Percentiles rank a stretch among this genome's conserved stretches.
Conservation (phyloP, 2,797 vertebrate species). For the Tinamus major region DNA sequence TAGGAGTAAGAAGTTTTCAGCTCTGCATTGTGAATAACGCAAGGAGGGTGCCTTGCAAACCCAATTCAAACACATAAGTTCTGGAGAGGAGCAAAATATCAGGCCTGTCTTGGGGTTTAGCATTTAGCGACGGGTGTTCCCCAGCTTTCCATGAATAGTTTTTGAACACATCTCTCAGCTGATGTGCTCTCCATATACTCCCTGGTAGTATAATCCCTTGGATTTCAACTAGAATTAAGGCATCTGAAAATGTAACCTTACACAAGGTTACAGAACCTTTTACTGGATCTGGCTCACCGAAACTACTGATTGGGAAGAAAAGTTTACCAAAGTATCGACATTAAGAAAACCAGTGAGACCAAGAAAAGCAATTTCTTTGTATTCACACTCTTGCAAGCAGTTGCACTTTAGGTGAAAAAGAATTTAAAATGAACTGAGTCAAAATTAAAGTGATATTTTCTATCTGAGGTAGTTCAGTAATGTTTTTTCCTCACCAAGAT, state of each 20-base stretch:
- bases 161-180: background rate
- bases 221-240: background rate
- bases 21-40: background rate
- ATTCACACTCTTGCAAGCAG: background rate
- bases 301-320: background rate
- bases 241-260: background rate
- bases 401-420: background rate
- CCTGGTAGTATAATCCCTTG: background rate
- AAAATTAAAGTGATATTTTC: background rate
- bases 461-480: background rate
- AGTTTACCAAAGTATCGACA: background rate
- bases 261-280: too few species aligned
- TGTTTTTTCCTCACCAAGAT: background rate
- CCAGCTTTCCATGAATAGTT: background rate
- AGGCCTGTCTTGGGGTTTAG: background rate
- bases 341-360: accelerated
- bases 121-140: background rate
- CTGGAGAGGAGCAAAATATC: background rate
- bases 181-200: background rate
- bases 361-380: background rate
- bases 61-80: background rate
- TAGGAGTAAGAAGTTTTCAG: background rate
- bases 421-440: background rate
- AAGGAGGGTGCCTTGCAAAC: accelerated
- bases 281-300: background rate